Conservation (phyloP, 2,113 vertebrate species). For the Chauna torquata region DNA sequence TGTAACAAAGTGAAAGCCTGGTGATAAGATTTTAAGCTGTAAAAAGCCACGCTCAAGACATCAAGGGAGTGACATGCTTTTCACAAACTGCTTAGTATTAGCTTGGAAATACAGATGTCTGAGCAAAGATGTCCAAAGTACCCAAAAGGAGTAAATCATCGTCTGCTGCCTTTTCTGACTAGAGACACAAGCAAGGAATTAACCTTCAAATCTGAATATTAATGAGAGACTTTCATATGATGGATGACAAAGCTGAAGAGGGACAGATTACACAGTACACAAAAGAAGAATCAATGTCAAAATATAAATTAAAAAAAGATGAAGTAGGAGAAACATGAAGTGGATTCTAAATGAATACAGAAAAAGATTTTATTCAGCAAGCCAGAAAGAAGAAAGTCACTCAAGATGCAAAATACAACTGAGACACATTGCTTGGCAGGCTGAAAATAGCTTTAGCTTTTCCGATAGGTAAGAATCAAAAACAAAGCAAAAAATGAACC, state of each 20-base stretch:
- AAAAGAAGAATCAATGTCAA: neutral
- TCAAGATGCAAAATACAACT: neutral
- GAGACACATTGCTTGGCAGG: neutral
- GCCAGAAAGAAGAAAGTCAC: neutral
- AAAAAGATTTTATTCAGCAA: neutral
- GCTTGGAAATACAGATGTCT: rapidly evolving
- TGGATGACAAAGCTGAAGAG: neutral
- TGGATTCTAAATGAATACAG: neutral
- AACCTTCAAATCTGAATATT: neutral
- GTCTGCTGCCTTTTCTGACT: neutral
- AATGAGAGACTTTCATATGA: neutral
- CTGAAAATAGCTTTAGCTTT: neutral
- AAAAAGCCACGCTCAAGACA: neutral
- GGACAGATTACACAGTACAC: neutral
- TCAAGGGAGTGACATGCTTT: neutral
- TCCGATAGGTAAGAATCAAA: neutral
- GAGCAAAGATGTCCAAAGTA: neutral
- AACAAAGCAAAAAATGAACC: neutral
- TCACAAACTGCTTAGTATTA: neutral
- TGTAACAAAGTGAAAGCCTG: rapidly evolving
- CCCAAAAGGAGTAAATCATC: neutral
- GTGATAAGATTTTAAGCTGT: neutral
- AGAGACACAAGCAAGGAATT: neutral
- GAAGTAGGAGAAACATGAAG: neutral
- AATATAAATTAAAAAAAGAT: neutral